Percentiles rank a stretch among this genome's conserved stretches.
Conservation (phyloP, 2,113 vertebrate species). For the Pungitius pungitius region DNA sequence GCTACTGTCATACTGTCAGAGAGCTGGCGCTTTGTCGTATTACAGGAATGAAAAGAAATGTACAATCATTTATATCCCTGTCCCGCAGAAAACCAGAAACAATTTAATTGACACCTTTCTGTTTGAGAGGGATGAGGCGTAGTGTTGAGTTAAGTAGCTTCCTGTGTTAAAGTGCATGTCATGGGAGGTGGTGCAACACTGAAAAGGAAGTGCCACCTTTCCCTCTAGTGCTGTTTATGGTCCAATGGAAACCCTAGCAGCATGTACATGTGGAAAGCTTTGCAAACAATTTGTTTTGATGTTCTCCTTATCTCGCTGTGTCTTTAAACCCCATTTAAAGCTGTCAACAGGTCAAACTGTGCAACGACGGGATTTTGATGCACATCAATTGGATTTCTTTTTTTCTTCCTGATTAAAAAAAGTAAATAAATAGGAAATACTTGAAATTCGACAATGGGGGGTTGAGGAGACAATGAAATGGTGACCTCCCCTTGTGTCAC, state of each 20-base stretch:
- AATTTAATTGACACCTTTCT: constrained; percentile 4
- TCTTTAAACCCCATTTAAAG: constrained; percentile 71
- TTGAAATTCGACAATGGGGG: constrained; percentile 57
- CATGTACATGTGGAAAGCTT: constrained; percentile 48
- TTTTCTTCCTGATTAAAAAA: constrained; percentile 22
- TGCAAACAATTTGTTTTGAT: constrained; percentile 48
- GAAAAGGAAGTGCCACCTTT: constrained; percentile 25
- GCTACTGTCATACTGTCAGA: constrained; percentile 16
- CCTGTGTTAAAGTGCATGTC: constrained; percentile 19
- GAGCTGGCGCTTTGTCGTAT: constrained; percentile 44
- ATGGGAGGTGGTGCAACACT: constrained; percentile 19
- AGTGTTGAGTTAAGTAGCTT: constrained; percentile 19
- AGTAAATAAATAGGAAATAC: constrained; percentile 42
- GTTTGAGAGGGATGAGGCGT: neutral
- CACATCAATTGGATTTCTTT: constrained; percentile 47
- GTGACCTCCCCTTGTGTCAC: constrained; percentile 51
- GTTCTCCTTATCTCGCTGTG: constrained; percentile 44
- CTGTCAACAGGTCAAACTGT: constrained; percentile 50
- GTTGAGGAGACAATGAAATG: constrained; percentile 35
- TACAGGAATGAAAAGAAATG: constrained; percentile 4
- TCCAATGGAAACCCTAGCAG: constrained; percentile 28
- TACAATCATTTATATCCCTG: constrained; percentile 47
- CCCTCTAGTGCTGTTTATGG: constrained; percentile 55
- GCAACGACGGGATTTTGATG: constrained; percentile 44
- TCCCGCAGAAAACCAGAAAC: constrained; percentile 18